A percentile compares a stretch with the other conserved stretches of the same genome.
phyloP scores from a whole-genome alignment of 2,797 vertebrate genomes.

The Chaetophractus vellerosus region DNA sequence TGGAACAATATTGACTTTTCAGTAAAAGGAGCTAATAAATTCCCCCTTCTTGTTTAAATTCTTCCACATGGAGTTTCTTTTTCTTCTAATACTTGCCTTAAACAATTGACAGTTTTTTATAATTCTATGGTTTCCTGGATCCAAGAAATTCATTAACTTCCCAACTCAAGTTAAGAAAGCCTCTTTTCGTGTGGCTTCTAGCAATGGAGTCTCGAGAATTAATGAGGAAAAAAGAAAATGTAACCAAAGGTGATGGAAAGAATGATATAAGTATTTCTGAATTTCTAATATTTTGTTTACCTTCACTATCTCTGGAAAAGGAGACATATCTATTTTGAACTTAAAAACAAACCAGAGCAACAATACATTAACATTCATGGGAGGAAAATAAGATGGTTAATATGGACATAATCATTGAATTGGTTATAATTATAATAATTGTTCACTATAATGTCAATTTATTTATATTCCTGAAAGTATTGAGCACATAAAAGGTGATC shows the following conservation, averaged over 20 bases:
- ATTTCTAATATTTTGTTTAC: background rate
- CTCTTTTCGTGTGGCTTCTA: background rate
- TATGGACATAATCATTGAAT: background rate
- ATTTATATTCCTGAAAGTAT: background rate
- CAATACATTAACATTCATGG: background rate
- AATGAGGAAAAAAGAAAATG: background rate
- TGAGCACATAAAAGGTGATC: background rate
- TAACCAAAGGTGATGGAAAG: background rate
- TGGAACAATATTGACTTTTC: background rate
- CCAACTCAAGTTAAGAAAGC: background rate
- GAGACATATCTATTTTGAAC: background rate
- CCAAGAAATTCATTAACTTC: background rate
- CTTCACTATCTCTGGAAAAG: background rate
- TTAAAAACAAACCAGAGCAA: background rate
- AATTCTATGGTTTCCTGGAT: background rate
- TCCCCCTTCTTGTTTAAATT: background rate
- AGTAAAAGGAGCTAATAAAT: background rate
- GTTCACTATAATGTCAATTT: background rate
- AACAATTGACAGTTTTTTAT: background rate
- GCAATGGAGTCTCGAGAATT: background rate
- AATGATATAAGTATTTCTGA: background rate
- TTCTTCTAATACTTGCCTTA: background rate
- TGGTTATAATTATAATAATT: constrained; percentile 6
- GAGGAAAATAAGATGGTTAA: background rate
- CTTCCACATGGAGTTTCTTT: background rate